Evolutionary conservation across 2,888 invertebrate genomes (phyloP), one percentile per base, ranked within the genome.

Genomic region (Amphipoea lucens): DNA sequence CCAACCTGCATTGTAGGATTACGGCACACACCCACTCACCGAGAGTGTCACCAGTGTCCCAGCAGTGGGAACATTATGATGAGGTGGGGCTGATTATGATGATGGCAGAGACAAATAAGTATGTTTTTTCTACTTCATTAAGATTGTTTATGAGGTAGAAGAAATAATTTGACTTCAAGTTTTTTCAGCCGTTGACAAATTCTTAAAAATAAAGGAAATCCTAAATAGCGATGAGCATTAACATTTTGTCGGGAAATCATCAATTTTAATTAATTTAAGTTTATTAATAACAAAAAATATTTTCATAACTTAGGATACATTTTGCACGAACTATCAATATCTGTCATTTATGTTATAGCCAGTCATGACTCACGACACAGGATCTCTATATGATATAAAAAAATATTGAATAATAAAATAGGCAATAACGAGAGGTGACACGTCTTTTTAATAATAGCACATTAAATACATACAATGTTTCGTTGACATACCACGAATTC

Each of bases 201-300:
- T 76, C 14, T 62, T 9, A 51, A 74, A 79, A 76, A 54, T 74
- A 71, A 84, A 87, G 87, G 82, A 87, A 84, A 84, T 87, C 76
- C 69, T 82, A 75, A 85, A 84, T 82, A 65, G 78, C 72, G 14
- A 54, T n/a, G 57, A 40, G 36, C 14, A 72, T 79, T 65, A 57
- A 81, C 5, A 70, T 67, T 74, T 82, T 82, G 78, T 67, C 81
- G 65, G 88, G 86, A 87, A 84, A 86, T 66, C 71, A 83, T 84
- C 54, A 76, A 84, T 84, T 79, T 66, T 17, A 78, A 65, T 83
- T 82, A 48, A 77, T 69, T 73, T 51, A 62, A 14, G 11, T 67
- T 67, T 17, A 36, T 40, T 40, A 29, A 29, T 9, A 57, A 17
- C 14, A 60, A 66, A 77, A 68, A 65, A 69, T 72, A 65, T 80